Conservation (phyloP, 2,888 invertebrate species). For the Melieria crassipennis region DNA sequence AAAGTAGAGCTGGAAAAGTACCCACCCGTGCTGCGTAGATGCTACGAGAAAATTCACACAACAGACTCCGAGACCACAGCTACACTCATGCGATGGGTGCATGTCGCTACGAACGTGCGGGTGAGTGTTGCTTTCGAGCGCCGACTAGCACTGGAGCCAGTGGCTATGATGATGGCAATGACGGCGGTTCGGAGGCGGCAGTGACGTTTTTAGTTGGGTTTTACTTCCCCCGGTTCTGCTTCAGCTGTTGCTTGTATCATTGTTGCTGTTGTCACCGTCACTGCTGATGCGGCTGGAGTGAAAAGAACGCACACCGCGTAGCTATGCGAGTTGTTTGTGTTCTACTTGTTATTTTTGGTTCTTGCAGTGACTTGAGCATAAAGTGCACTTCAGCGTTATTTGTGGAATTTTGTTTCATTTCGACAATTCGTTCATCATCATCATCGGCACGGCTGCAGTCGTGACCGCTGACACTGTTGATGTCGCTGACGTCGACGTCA, state of each 20-base stretch:
- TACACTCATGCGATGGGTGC: no score
- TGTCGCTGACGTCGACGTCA: no score
- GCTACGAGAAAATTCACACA: no score
- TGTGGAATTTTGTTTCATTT: conserved; percentile 39
- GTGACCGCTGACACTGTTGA: neutral
- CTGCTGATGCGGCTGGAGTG: neutral
- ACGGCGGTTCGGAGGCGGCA: conserved; percentile 22
- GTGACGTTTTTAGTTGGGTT: conserved; percentile 21
- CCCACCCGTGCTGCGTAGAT: no score
- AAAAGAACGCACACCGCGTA: no score
- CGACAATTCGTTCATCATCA: conserved; percentile 37
- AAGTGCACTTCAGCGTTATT: conserved; percentile 40
- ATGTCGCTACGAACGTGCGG: no score
- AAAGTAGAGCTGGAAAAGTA: conserved; percentile 9
- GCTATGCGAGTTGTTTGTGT: no score
- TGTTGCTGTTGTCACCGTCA: neutral
- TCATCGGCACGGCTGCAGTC: conserved; percentile 22
- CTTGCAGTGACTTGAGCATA: conserved; percentile 34
- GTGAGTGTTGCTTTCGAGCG: no score
- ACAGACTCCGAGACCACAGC: no score
- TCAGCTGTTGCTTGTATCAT: neutral
- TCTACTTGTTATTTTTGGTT: neutral
- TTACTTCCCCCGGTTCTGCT: neutral
- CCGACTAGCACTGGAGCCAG: neutral
- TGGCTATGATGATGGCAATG: neutral